phyloP scores from a whole-genome alignment of 2,797 vertebrate genomes.

The Gymnodraco acuticeps region DNA sequence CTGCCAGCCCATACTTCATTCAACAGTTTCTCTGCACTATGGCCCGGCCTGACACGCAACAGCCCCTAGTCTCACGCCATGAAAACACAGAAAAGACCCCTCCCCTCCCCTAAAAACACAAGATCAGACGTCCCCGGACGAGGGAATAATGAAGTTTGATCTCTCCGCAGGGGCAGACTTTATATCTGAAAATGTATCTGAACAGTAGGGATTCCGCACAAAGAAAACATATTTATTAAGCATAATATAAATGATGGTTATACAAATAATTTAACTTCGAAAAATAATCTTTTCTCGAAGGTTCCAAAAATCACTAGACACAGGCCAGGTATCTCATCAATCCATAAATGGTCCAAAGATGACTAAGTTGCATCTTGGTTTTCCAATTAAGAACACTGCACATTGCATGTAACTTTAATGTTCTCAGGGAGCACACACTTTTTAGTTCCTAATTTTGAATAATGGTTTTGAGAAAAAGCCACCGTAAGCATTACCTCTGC shows the following conservation, averaged over 20 bases:
- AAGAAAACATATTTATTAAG: background rate
- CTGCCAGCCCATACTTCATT: conserved; percentile 58
- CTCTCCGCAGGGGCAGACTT: background rate
- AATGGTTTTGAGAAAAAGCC: background rate
- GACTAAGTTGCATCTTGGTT: background rate
- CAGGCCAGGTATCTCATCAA: no score
- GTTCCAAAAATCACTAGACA: conserved; percentile 1
- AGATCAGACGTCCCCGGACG: background rate
- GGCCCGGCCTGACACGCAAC: conserved; percentile 68
- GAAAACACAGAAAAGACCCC: conserved; percentile 35
- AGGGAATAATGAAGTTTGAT: conserved; percentile 1
- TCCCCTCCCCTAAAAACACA: background rate
- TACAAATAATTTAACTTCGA: background rate
- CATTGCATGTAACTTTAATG: background rate
- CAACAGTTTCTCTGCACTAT: conserved; percentile 60
- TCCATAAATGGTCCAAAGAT: background rate
- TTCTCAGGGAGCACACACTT: background rate
- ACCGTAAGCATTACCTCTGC: background rate
- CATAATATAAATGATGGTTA: background rate
- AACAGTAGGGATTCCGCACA: conserved; percentile 1
- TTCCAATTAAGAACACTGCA: background rate
- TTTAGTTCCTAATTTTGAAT: background rate
- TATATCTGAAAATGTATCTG: conserved; percentile 6
- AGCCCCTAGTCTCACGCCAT: conserved; percentile 63
- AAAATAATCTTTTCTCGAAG: conserved; percentile 6